Conservation (phyloP, 2,888 invertebrate species). For the Diaperis boleti region DNA sequence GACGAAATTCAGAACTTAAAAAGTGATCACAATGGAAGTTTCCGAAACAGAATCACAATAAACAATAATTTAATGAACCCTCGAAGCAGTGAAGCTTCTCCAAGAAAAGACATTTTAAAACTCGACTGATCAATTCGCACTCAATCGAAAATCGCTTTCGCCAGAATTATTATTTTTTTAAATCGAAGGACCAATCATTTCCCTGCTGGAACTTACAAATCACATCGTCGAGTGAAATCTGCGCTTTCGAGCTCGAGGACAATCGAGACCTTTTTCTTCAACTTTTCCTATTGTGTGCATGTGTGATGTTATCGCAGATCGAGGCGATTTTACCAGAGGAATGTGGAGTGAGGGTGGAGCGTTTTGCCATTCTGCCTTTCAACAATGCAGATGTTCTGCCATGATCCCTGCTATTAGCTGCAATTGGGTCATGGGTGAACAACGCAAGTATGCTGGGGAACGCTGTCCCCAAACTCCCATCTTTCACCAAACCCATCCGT, state of each 20-base stretch:
- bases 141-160: conserved; percentile 9
- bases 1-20: too few species aligned
- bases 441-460: too few species aligned
- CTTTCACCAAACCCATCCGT: too few species aligned
- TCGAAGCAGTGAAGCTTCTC: too few species aligned
- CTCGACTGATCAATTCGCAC: conserved; percentile 28
- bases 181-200: conserved; percentile 41
- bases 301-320: conserved; percentile 26
- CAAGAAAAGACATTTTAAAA: too few species aligned
- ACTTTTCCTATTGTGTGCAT: conserved; percentile 33
- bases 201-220: conserved; percentile 41
- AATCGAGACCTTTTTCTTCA: conserved; percentile 29
- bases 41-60: too few species aligned
- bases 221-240: conserved; percentile 41
- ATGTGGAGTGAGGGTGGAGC: conserved; percentile 16
- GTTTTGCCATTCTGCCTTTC: not conserved
- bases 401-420: not conserved
- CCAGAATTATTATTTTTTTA: conserved; percentile 18
- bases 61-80: too few species aligned
- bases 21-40: too few species aligned
- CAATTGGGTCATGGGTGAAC: not conserved
- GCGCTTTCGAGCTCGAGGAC: conserved; percentile 29
- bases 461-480: too few species aligned
- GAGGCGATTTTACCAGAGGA: not conserved
- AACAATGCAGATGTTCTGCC: conserved; percentile 12